Base-by-base conservation (phyloP, 2,888 invertebrate genomes). In the Beris chalybata region DNA sequence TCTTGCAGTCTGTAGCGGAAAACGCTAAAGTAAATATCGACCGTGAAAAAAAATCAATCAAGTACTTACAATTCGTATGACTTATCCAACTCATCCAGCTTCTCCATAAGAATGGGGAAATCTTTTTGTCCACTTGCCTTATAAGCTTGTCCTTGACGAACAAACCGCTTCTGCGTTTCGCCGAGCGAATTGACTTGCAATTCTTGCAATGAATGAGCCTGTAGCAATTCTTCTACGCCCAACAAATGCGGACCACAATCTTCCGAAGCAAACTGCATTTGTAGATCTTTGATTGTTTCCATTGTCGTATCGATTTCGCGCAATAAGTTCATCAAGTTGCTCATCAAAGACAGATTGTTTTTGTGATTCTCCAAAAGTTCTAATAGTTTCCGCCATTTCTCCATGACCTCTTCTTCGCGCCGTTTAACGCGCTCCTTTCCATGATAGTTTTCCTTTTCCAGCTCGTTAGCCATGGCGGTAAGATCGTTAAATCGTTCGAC, bases 401-500 rank as follows among this genome's bases (percentile, higher is more conserved):
- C 83, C 76, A 94, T 84, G 43, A 97, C 95, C 69, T 94, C 84
- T 12, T 79, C 79, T 74, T 85, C 84, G 54, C 84, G 78, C 11
- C 77, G 77, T 71, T 79, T 80, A 50, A 98, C 94, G 0, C 88
- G 85, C 69, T 93, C 94, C 30, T 92, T 88, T 45, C 92, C 92
- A 77, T 96, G 92, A 82, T 97, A 99, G 72, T 92, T 90, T 82
- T 97, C 97, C 44, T 87, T 85, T 31, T 93, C 91, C 64, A 99
- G 83, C 77, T 98, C 97, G 58, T 90, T 89, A 2, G 95, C 93
- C 94, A 99, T 95, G 64, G 91, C 90, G 0, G 92, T 92, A 54
- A 99, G 84, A 80, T 96, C 94, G 73, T 93, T 91, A 78, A 98
- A 97, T 9, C 98, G 87, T 78, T 97, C 97, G 75, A 95, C 93